phyloP scores from a whole-genome alignment of 30 jellyfish, hydroid and myxozoan genomes.

The Aurelia aurita complex sp. Pacific region DNA sequence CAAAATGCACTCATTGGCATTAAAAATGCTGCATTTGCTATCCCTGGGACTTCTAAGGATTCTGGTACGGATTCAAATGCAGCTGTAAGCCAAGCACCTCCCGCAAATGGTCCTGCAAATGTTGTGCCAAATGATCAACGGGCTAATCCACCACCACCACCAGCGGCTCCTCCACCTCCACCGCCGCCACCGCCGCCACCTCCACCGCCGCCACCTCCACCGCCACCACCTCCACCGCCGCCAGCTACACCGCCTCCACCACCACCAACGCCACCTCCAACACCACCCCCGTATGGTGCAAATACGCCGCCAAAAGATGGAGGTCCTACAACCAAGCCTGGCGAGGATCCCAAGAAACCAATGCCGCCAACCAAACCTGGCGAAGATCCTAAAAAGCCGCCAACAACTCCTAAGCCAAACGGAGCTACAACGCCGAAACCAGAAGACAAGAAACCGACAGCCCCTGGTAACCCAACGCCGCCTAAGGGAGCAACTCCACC shows the following conservation, averaged over 20 bases:
- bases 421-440: slow-evolving; percentile 47
- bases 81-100: not conserved
- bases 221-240: slow-evolving; percentile 1
- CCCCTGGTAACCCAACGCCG: not conserved
- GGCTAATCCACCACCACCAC: slow-evolving; percentile 15
- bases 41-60: slow-evolving; percentile 30
- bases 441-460: slow-evolving; percentile 6
- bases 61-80: slow-evolving; percentile 2
- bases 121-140: not conserved
- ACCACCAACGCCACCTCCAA: slow-evolving; percentile 29
- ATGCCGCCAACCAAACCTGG: too few species aligned
- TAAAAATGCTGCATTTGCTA: slow-evolving; percentile 54
- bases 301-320: too few species aligned
- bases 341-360: too few species aligned
- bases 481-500: slow-evolving; percentile 45
- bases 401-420: not conserved
- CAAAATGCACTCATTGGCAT: slow-evolving; percentile 46
- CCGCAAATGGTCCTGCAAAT: slow-evolving; percentile 1
- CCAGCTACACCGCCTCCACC: slow-evolving; percentile 1
- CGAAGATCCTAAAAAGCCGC: not conserved
- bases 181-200: slow-evolving; percentile 19
- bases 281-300: not conserved
- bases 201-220: slow-evolving; percentile 22
- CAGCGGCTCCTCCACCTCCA: slow-evolving; percentile 3
- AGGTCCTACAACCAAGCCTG: too few species aligned